Evolutionary conservation across 2,797 vertebrate species (phyloP).

Genomic region (Rhadinocentrus ornatus): DNA sequence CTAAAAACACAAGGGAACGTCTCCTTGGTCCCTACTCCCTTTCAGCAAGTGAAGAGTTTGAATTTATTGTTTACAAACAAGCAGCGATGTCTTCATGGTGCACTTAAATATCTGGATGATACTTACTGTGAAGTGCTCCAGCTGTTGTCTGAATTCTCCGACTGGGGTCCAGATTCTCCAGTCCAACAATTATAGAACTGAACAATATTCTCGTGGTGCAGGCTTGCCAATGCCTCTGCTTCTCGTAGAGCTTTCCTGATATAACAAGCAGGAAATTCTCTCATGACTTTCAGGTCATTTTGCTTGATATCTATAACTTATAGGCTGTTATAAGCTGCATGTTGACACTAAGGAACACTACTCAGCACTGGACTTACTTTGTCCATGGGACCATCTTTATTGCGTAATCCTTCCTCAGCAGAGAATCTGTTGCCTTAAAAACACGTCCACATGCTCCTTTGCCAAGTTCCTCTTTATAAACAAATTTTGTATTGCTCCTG

Average conservation of each 20-base stretch:
- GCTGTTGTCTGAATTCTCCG: slow-evolving; percentile 32
- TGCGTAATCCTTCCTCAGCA: slow-evolving; percentile 52
- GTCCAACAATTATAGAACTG: slow-evolving; percentile 63
- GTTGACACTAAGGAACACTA: background rate
- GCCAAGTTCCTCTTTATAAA: slow-evolving; percentile 35
- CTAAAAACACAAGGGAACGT: too few relatives aligned
- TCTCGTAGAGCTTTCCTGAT: slow-evolving; percentile 63
- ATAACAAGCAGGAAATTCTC: background rate
- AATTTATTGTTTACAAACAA: background rate
- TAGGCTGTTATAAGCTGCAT: background rate
- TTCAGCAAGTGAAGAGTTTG: background rate
- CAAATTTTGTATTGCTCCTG: background rate
- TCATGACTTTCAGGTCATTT: background rate
- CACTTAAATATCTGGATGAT: background rate
- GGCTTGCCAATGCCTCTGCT: slow-evolving; percentile 40
- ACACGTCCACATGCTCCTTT: slow-evolving; percentile 74
- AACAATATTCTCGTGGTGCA: slow-evolving; percentile 71
- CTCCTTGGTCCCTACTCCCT: background rate
- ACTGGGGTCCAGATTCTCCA: slow-evolving; percentile 45
- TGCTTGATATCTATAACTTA: background rate
- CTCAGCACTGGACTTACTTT: background rate
- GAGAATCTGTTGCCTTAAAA: slow-evolving; percentile 63
- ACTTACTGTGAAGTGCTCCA: slow-evolving; percentile 59
- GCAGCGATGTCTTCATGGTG: background rate
- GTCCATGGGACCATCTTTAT: slow-evolving; percentile 47